Base-by-base conservation (phyloP, 2,888 invertebrate genomes). In the Ornithoptera alexandrae region DNA sequence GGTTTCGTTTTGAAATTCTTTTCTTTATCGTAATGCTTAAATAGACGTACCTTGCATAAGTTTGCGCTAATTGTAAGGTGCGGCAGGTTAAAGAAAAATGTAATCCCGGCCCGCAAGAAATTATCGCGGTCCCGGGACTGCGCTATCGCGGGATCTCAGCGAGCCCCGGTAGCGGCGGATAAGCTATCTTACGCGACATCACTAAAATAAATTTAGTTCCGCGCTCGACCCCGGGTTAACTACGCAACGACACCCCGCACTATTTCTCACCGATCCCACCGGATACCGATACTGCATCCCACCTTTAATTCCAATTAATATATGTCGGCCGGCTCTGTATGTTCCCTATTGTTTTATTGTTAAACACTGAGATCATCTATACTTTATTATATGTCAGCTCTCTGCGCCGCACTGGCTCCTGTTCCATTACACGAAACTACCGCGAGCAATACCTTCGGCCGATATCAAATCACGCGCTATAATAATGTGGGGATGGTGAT, bases 171-270 rank as follows among this genome's bases (percentile, higher is more conserved):
- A 89, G 89, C 88, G 74, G 79, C 80, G 79, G 87, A 84, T 85
- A 84, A 85, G 79, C 82, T 87, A 89, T 89, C 88, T 82, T 76
- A 82, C 83, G 77, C 79, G 84, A 87, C 87, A 89, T 86, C 88
- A 85, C 85, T 84, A 84, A 86, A 86, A 85, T 85, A 86, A 86
- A 88, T 88, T 85, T 85, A 87, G 85, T 84, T 81, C 80, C 81
- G 74, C 70, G 69, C 74, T 66, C 72, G 76, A 77, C 76, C 86
- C 78, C 72, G 80, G 87, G 88, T 88, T 89, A 88, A 88, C 87
- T 82, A 84, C 83, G 84, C 78, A 77, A 79, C 68, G 76, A 78
- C 81, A 82, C 81, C 77, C 83, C 79, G 82, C 81, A 85, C 86
- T 86, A 86, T 87, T 87, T 87, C 84, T 85, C 84, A 80, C 85